Percentiles rank a stretch among this genome's conserved stretches.
These are phyloP conservation scores for Crenichthys baileyi DNA, from an alignment of 2,797 vertebrate species.

Conservation along the genomic window DNA sequence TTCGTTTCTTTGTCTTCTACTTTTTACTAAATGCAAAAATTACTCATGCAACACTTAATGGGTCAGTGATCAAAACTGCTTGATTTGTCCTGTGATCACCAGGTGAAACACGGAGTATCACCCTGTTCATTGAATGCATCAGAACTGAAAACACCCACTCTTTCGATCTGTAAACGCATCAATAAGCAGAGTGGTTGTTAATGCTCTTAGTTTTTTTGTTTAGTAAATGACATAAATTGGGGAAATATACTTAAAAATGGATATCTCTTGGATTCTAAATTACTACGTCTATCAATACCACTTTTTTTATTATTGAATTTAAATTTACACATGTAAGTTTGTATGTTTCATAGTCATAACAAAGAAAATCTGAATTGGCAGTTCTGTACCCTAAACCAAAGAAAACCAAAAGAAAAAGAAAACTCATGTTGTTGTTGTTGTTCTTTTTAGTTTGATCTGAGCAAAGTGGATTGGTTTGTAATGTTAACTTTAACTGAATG, in stretches of 20 bases:
- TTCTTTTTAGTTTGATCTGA: background rate
- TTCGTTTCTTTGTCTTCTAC: background rate
- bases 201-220: background rate
- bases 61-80: background rate
- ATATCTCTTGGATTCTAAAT: no score
- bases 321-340: background rate
- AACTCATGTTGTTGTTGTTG: background rate
- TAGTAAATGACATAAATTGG: background rate
- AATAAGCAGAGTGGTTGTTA: background rate
- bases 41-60: no score
- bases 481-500: background rate
- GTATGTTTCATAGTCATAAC: background rate
- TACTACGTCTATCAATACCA: no score
- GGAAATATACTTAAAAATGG: no score
- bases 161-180: background rate
- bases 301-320: background rate
- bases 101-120: background rate
- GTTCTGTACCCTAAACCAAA: background rate
- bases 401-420: background rate
- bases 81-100: background rate
- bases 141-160: background rate
- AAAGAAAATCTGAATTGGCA: background rate
- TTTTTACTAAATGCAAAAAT: background rate
- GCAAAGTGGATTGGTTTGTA: background rate
- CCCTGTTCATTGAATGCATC: background rate